These are phyloP conservation scores for Callipepla squamata DNA, from an alignment of 2,113 vertebrate species.

Conservation along the genomic window DNA sequence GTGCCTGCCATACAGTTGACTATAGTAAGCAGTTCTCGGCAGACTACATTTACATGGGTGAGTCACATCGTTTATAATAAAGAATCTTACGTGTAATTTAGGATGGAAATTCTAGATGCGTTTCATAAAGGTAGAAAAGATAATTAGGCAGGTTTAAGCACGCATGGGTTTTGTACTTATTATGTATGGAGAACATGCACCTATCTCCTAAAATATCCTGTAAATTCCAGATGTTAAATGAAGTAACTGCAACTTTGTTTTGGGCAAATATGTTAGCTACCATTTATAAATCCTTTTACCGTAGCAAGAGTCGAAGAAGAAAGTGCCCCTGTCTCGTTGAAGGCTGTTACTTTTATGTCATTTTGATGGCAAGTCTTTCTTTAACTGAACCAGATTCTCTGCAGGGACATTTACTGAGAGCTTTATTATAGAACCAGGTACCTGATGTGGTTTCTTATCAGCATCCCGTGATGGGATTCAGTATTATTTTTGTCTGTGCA, in stretches of 20 bases:
- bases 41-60: background rate
- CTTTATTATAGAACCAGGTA: background rate
- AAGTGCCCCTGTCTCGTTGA: background rate
- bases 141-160: conserved; percentile 34
- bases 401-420: background rate
- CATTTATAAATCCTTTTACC: background rate
- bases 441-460: background rate
- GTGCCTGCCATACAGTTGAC: background rate
- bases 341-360: background rate
- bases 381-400: background rate
- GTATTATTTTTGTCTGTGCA: background rate
- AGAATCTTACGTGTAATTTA: background rate
- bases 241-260: background rate
- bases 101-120: conserved; percentile 12
- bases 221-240: background rate
- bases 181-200: background rate
- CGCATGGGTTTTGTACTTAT: background rate
- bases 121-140: conserved; percentile 22
- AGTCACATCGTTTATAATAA: conserved; percentile 16
- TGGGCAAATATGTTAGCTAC: background rate
- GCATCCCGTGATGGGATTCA: background rate
- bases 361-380: background rate
- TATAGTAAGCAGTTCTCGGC: conserved; percentile 27
- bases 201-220: background rate
- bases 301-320: background rate